Evolutionary conservation across 2,113 vertebrate species (phyloP).

Genomic region (Elgaria multicarinata): DNA sequence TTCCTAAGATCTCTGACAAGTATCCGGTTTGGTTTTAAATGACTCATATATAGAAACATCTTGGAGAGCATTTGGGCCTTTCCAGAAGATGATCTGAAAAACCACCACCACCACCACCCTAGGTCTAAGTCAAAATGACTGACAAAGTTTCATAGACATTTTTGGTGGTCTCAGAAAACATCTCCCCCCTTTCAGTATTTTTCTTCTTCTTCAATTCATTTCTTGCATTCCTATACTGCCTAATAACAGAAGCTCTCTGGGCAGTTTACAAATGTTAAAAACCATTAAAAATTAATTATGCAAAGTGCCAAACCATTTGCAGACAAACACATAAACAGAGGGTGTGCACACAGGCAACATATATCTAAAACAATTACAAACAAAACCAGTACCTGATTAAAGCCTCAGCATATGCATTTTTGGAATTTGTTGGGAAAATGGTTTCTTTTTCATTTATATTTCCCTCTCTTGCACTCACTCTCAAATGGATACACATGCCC

Average conservation of each 20-base stretch:
- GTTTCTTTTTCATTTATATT: not conserved
- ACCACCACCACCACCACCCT: not conserved
- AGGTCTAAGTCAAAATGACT: not conserved
- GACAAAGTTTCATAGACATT: not conserved
- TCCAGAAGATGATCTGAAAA: not conserved
- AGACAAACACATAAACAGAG: too few relatives aligned
- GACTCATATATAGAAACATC: conserved; percentile 43
- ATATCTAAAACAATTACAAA: too few relatives aligned
- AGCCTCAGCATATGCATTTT: too few relatives aligned
- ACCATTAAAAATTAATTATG: too few relatives aligned
- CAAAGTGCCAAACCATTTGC: too few relatives aligned
- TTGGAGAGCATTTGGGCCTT: not conserved
- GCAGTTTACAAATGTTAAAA: too few relatives aligned
- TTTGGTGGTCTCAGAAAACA: not conserved
- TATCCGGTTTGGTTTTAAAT: not conserved
- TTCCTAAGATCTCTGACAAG: not conserved
- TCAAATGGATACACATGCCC: not conserved
- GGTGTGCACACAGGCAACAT: too few relatives aligned
- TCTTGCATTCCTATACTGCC: not conserved
- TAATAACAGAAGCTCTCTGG: too few relatives aligned
- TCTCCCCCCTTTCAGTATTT: not conserved
- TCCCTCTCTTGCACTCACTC: not conserved
- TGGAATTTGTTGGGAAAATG: not conserved
- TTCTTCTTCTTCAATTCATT: not conserved
- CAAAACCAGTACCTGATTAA: too few relatives aligned